Evolutionary conservation across 1,140 invertebrate species (phyloP).

Genomic region (Parapsyche elsis): DNA sequence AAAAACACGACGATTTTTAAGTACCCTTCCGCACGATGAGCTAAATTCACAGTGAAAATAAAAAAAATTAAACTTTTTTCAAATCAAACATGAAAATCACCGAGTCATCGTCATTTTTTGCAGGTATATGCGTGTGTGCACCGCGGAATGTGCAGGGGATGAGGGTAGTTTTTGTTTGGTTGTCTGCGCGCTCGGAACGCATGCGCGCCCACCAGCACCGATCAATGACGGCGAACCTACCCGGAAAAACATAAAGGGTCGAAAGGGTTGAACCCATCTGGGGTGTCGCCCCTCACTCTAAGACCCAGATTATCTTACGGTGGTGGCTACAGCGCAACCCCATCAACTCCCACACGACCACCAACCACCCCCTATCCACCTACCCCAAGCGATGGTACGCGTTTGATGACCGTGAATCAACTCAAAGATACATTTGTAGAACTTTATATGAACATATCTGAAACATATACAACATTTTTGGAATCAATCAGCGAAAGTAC

Average conservation of each 20-base stretch:
- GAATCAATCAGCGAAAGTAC: neutral
- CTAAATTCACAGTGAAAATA: too few relatives aligned
- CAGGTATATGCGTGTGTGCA: neutral
- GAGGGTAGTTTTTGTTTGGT: slow-evolving; percentile 45
- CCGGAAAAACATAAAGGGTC: slow-evolving; percentile 41
- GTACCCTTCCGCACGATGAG: too few relatives aligned
- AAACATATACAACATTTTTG: neutral
- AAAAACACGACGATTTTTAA: too few relatives aligned
- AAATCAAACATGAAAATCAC: too few relatives aligned
- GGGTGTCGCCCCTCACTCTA: slow-evolving; percentile 27
- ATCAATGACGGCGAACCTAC: slow-evolving; percentile 33
- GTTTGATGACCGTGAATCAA: neutral
- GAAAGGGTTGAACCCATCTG: slow-evolving; percentile 31
- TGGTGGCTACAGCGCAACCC: neutral
- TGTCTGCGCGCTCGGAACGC: neutral
- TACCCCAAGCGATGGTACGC: neutral
- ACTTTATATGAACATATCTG: too few relatives aligned
- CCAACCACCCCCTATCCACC: too few relatives aligned
- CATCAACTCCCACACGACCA: neutral
- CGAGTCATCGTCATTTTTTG: neutral
- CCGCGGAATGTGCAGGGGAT: neutral
- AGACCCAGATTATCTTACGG: slow-evolving; percentile 40
- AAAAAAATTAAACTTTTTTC: too few relatives aligned
- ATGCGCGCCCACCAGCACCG: slow-evolving; percentile 21
- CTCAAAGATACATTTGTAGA: neutral